These are phyloP conservation scores for Numida meleagris DNA, from an alignment of 2,113 vertebrate genomes.

Conservation along the genomic window DNA sequence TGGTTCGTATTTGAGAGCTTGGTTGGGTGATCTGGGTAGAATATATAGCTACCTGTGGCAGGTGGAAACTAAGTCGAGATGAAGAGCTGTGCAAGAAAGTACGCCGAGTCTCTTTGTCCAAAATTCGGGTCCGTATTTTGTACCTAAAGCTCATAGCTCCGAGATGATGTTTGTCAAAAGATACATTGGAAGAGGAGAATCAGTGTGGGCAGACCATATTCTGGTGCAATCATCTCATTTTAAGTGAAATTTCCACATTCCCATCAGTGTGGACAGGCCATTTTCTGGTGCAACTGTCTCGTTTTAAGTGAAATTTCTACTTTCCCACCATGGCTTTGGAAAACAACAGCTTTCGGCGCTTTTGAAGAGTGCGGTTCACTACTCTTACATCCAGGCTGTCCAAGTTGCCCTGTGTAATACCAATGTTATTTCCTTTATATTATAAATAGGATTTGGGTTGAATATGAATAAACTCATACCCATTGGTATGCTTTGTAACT, in stretches of 20 bases:
- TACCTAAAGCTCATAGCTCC: not conserved
- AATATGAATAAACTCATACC: constrained; percentile 72
- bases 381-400: not conserved
- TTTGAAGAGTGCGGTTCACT: not conserved
- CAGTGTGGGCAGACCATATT: rapidly evolving
- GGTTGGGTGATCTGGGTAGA: rapidly evolving
- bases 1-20: not conserved
- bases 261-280: not conserved
- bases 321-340: not conserved
- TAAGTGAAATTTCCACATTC: not conserved
- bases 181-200: not conserved
- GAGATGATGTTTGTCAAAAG: not conserved
- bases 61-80: rapidly evolving
- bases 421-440: constrained; percentile 78
- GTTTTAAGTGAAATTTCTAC: not conserved
- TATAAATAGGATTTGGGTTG: constrained; percentile 78
- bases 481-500: constrained; percentile 72
- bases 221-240: not conserved
- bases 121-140: not conserved
- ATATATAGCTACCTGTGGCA: not conserved
- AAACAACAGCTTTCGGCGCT: rapidly evolving
- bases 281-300: not conserved
- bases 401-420: constrained; percentile 55
- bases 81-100: rapidly evolving
- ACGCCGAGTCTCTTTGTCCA: rapidly evolving